Base-by-base conservation (phyloP, 2,888 invertebrate species). In the Augiades crinisus region DNA sequence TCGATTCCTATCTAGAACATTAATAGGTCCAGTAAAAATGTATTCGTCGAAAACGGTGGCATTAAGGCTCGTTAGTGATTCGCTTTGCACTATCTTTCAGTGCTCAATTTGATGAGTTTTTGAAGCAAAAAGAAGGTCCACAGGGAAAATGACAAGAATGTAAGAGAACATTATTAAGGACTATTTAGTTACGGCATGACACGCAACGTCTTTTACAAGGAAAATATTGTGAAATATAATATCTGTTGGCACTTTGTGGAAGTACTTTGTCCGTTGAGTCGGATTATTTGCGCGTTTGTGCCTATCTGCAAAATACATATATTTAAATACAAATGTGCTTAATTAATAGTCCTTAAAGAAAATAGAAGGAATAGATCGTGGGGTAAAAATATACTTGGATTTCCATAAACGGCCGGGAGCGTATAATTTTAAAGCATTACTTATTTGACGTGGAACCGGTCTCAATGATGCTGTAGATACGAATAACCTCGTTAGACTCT, bases 401-500 rank as follows among this genome's bases (percentile, higher is more conserved):
- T 51, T 14, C 50, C 44, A 51, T 51, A 51, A 30, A 44, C 44
- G 50, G 50, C 36, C 36, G 17, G 30, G 43, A 44, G 47, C 34
- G 51, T 53, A 51, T 58, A 53, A 54, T 58, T 57, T 59, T 31
- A 30, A 54, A 54, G 45, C 54, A 47, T 53, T 56, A 51, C 58
- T 59, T 56, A 59, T 56, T 59, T 57, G 53, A 59, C 44, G 49
- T 52, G 34, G 49, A 46, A 59, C 57, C 57, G 59, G 59, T 59
- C 49, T 27, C 13, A 24, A 24, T 49, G 47, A 31, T 47, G 38
- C 38, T 22, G 22, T 22, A 17, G 40, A 60, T 57, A 58, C 55
- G 56, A 56, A 56, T 62, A 58, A 58, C 59, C 55, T 57, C 38
- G 43, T 59, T 55, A 50, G 56, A 47, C 47, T 49, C 41, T 41